Conservation (phyloP, 2,888 invertebrate species). For the Lasius fuliginosus region DNA sequence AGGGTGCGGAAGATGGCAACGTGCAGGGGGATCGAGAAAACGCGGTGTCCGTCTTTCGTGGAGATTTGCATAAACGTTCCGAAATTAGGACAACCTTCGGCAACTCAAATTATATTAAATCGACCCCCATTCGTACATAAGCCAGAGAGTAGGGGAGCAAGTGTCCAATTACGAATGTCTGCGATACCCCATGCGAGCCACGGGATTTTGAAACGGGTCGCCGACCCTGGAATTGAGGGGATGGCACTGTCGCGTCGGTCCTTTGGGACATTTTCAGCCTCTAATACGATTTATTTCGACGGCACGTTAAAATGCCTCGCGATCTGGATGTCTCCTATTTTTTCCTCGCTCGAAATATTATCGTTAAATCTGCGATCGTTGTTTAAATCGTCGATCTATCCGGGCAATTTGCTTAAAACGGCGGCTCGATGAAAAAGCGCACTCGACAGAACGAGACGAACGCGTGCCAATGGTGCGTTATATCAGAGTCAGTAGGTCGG, state of each 20-base stretch:
- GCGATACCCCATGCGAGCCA: constrained; percentile 56
- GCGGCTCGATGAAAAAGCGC: constrained; percentile 38
- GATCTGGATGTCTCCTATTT: constrained; percentile 15
- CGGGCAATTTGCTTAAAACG: constrained; percentile 32
- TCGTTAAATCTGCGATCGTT: constrained; percentile 8
- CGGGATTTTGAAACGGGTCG: constrained; percentile 48
- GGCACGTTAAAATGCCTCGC: constrained; percentile 36
- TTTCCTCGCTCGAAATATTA: constrained; percentile 23
- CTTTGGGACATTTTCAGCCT: constrained; percentile 28
- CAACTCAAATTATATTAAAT: constrained; percentile 72
- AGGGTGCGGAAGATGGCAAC: constrained; percentile 54
- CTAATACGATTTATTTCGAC: constrained; percentile 36
- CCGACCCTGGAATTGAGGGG: constrained; percentile 35
- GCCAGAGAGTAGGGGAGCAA: constrained; percentile 61
- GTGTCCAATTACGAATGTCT: constrained; percentile 70
- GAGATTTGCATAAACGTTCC: constrained; percentile 70
- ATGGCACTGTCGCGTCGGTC: constrained; percentile 22
- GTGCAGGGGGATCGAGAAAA: constrained; percentile 55
- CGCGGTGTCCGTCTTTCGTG: constrained; percentile 31
- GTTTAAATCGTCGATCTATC: constrained; percentile 18
- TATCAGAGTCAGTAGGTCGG: constrained; percentile 70
- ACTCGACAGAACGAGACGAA: constrained; percentile 15
- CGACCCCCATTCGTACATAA: constrained; percentile 58
- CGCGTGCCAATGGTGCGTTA: constrained; percentile 63
- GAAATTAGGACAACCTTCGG: constrained; percentile 71